Percentiles rank a stretch among this genome's conserved stretches.
These are phyloP conservation scores for Pterostichus madidus DNA, from an alignment of 2,888 invertebrate genomes.

Conservation along the genomic window DNA sequence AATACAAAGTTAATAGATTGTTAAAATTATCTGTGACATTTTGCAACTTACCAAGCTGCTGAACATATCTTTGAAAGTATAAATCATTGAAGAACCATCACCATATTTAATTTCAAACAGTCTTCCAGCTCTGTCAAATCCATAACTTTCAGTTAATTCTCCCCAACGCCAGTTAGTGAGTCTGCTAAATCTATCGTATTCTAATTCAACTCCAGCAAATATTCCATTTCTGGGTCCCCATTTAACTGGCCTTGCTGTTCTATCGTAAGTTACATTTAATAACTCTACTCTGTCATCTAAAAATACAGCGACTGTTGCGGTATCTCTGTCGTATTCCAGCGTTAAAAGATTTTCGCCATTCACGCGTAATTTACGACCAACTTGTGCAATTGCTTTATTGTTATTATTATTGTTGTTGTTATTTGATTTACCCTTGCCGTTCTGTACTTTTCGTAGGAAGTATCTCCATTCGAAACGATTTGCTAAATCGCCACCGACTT, in stretches of 20 bases:
- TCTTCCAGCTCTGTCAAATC: conserved; percentile 93
- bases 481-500: conserved; percentile 93
- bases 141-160: conserved; percentile 92
- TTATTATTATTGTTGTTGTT: conserved; percentile 73
- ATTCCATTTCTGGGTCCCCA: conserved; percentile 92
- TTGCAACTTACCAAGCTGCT: conserved; percentile 83
- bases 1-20: conserved; percentile 63
- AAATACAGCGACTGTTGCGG: conserved; percentile 91
- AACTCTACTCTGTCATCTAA: conserved; percentile 93
- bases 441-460: conserved; percentile 88
- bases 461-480: conserved; percentile 98
- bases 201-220: conserved; percentile 93
- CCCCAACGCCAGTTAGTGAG: conserved; percentile 96
- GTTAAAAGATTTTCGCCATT: conserved; percentile 95
- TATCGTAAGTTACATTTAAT: conserved; percentile 92
- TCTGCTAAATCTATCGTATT: conserved; percentile 94
- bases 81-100: conserved; percentile 93
- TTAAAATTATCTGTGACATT: neutral
- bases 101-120: conserved; percentile 94
- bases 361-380: conserved; percentile 90
- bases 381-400: conserved; percentile 87
- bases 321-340: conserved; percentile 93
- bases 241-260: conserved; percentile 89
- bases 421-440: conserved; percentile 80
- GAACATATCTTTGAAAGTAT: conserved; percentile 95